A percentile compares a stretch with the other conserved stretches of the same genome.
These are phyloP conservation scores for Heliconius ethilla DNA, from an alignment of 2,888 invertebrate genomes.

Conservation along the genomic window DNA sequence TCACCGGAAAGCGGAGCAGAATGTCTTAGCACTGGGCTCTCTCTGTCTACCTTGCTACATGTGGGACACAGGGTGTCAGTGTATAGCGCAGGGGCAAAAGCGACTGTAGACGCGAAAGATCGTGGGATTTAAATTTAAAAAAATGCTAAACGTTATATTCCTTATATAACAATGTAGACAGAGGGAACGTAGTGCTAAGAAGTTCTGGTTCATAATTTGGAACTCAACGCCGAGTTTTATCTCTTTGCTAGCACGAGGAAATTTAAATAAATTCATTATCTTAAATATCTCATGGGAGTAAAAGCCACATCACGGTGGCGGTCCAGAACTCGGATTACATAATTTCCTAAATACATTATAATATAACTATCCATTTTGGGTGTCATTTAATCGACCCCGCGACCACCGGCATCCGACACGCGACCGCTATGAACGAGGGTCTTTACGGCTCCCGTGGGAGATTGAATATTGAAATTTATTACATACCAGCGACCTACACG, in stretches of 20 bases:
- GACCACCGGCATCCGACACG: constrained; percentile 4
- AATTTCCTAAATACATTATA: constrained; percentile 6
- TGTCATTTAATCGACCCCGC: constrained; percentile 10
- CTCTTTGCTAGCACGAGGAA: too few relatives aligned
- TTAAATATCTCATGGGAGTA: not conserved
- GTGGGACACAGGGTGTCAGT: not conserved
- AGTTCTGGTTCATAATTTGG: too few relatives aligned
- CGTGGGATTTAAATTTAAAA: too few relatives aligned
- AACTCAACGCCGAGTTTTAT: too few relatives aligned
- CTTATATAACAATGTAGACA: too few relatives aligned
- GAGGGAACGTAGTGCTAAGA: too few relatives aligned
- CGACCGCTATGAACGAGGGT: not conserved
- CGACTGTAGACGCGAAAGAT: too few relatives aligned
- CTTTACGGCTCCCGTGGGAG: not conserved
- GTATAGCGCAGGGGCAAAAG: too few relatives aligned
- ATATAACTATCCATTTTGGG: not conserved
- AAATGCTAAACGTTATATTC: too few relatives aligned
- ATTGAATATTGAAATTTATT: not conserved
- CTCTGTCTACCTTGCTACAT: not conserved
- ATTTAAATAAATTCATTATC: not conserved
- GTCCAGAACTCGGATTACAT: not conserved
- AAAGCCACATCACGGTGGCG: not conserved
- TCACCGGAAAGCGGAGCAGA: not conserved
- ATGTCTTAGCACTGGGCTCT: not conserved
- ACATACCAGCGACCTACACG: not conserved